Evolutionary conservation across 1,140 invertebrate species (phyloP).

Genomic region (Spodoptera litura): DNA sequence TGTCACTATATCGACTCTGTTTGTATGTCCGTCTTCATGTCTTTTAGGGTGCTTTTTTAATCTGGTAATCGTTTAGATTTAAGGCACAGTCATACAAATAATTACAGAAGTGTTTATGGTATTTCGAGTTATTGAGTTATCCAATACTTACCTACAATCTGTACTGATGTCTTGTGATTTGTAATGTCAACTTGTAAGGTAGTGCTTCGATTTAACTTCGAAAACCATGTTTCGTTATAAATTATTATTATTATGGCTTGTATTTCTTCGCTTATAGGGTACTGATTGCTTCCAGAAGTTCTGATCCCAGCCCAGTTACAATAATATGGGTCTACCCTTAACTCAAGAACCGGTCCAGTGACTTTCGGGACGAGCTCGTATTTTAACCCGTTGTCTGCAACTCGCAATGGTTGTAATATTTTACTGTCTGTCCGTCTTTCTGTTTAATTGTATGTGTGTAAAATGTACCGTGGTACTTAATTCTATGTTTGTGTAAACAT

Average conservation of each 20-base stretch:
- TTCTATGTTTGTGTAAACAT: too few species aligned
- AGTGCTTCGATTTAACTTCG: too few species aligned
- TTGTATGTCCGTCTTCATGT: neutral
- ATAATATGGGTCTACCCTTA: conserved; percentile 15
- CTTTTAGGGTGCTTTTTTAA: neutral
- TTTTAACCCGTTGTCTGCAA: conserved; percentile 22
- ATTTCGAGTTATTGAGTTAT: too few species aligned
- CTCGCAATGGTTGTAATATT: conserved; percentile 2
- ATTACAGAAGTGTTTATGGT: too few species aligned
- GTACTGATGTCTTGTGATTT: too few species aligned
- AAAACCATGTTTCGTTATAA: too few species aligned
- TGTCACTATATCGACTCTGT: conserved; percentile 11
- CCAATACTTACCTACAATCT: too few species aligned
- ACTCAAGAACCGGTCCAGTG: conserved; percentile 9
- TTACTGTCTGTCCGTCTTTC: neutral
- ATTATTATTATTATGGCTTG: too few species aligned
- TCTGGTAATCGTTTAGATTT: neutral
- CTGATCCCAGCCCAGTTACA: conserved; percentile 9
- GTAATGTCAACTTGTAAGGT: too few species aligned
- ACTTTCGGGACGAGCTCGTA: conserved; percentile 24
- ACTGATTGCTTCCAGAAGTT: neutral
- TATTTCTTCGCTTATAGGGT: neutral
- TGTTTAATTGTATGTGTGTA: neutral
- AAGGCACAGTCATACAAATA: neutral
- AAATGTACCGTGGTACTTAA: neutral